Percentiles rank a stretch among this genome's conserved stretches.
These are phyloP conservation scores for Esox masquinongy DNA, from an alignment of 2,797 vertebrate genomes.

Conservation along the genomic window DNA sequence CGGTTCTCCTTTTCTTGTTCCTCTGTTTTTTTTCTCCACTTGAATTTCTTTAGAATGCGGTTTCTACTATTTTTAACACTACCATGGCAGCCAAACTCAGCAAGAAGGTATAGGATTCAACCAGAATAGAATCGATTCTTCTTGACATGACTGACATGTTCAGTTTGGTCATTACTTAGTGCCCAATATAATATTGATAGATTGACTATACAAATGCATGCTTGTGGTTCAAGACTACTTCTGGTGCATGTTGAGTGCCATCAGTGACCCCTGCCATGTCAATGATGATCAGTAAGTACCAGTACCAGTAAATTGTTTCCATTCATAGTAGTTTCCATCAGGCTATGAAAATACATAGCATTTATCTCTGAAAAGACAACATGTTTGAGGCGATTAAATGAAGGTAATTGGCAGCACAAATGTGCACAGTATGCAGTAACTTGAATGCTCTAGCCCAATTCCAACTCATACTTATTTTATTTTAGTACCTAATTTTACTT, in stretches of 20 bases:
- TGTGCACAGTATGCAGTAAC: background rate
- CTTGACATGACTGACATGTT: too few species aligned
- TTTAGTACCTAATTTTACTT: too few species aligned
- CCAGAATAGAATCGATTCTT: background rate
- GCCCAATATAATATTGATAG: background rate
- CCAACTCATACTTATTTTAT: too few species aligned
- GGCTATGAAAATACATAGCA: background rate
- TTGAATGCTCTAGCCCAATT: background rate
- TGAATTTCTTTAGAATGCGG: background rate
- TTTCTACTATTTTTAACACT: background rate
- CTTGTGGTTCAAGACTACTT: background rate
- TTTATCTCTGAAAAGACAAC: background rate
- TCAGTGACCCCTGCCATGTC: background rate
- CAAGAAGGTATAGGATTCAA: background rate
- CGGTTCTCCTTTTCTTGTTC: too few species aligned
- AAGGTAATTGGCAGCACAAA: background rate
- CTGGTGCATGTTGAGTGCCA: background rate
- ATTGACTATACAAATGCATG: background rate
- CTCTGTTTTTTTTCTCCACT: background rate
- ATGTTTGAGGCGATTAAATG: background rate
- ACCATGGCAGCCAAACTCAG: background rate
- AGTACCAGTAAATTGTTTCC: background rate
- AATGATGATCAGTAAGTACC: background rate
- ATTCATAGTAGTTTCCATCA: background rate
- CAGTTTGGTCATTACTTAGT: too few species aligned